phyloP scores from a whole-genome alignment of 2,888 invertebrate genomes.

The Harmothoe impar region DNA sequence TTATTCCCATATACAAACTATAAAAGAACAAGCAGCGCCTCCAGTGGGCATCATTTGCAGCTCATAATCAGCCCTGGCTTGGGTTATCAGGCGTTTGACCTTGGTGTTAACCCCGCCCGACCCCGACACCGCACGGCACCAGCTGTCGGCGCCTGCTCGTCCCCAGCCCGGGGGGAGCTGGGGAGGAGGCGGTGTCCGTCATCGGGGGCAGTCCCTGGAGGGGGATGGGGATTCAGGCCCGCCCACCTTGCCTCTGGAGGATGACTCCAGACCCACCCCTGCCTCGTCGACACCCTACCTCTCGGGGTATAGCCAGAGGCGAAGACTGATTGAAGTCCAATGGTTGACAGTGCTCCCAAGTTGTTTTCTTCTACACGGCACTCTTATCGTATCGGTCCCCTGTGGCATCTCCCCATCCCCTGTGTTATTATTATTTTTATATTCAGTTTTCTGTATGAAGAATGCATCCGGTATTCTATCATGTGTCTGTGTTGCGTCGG shows the following conservation, averaged over 20 bases:
- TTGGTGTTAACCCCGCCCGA: constrained; percentile 37
- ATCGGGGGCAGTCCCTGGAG: neutral
- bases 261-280: neutral
- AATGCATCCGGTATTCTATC: too few species aligned
- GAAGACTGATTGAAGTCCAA: neutral
- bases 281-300: neutral
- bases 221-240: neutral
- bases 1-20: too few species aligned
- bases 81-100: constrained; percentile 53
- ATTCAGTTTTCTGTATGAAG: too few species aligned
- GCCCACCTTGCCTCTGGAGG: neutral
- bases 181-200: neutral
- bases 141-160: constrained; percentile 20
- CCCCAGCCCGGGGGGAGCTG: constrained; percentile 8
- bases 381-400: too few species aligned
- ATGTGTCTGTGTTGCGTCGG: too few species aligned
- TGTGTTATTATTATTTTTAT: too few species aligned
- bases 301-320: neutral
- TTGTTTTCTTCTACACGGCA: too few species aligned
- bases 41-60: constrained; percentile 30
- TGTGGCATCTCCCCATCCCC: too few species aligned
- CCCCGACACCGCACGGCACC: neutral
- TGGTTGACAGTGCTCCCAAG: too few species aligned
- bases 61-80: constrained; percentile 40
- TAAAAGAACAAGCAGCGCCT: neutral